A percentile compares a stretch with the other conserved stretches of the same genome.
Evolutionary conservation across 2,113 vertebrate genomes (phyloP).

Genomic region (Smithornis capensis): DNA sequence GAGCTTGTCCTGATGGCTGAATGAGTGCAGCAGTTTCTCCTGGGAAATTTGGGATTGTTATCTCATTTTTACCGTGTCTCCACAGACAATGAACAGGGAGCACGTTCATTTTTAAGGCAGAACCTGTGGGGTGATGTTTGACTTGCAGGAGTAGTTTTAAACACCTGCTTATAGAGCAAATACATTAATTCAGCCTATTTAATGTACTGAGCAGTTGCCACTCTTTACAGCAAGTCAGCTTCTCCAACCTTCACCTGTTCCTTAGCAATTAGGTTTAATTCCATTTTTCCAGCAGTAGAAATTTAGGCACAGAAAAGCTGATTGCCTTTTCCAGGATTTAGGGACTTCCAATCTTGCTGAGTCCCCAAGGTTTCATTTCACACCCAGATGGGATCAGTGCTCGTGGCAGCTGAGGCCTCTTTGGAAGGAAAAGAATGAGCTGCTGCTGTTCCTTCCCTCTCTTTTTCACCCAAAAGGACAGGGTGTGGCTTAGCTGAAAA

Average conservation of each 20-base stretch:
- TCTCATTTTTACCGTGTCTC: neutral
- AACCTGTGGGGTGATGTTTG: neutral
- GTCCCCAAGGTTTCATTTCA: neutral
- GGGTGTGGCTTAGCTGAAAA: neutral
- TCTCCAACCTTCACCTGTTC: neutral
- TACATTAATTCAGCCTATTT: neutral
- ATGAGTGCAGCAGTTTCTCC: neutral
- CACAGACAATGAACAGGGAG: neutral
- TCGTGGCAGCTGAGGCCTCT: neutral
- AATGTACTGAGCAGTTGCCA: neutral
- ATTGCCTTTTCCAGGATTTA: neutral
- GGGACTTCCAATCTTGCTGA: neutral
- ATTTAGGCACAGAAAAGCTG: neutral
- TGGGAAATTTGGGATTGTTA: neutral
- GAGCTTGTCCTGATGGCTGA: neutral
- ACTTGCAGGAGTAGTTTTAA: neutral
- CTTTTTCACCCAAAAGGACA: neutral
- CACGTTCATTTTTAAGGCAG: neutral
- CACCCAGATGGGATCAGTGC: neutral
- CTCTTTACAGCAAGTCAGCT: neutral
- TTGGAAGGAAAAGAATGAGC: neutral
- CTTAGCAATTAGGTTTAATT: neutral
- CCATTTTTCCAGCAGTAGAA: neutral
- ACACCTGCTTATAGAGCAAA: neutral
- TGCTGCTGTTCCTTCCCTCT: neutral